These are phyloP conservation scores for cat (Felis catus) DNA, from an alignment of 2,113 vertebrate genomes.

Conservation along the genomic window DNA sequence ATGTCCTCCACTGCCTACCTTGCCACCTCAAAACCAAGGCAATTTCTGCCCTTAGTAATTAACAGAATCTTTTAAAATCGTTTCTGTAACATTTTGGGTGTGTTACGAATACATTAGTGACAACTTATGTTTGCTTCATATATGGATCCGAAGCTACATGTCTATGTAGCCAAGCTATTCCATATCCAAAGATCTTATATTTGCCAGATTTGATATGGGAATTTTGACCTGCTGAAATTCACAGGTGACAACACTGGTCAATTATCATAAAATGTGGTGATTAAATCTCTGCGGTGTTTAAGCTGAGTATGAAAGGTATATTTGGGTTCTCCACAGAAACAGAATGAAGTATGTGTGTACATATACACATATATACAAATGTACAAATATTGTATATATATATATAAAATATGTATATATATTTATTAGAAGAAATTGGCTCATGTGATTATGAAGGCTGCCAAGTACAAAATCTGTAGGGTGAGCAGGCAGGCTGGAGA, in stretches of 20 bases:
- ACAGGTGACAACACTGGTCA: not conserved
- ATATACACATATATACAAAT: not conserved
- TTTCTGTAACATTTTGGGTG: not conserved
- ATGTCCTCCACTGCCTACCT: fast-evolving
- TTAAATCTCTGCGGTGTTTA: not conserved
- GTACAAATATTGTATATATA: no score
- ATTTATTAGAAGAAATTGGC: not conserved
- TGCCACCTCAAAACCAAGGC: not conserved
- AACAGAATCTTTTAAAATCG: not conserved
- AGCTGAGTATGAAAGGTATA: not conserved
- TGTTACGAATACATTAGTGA: not conserved
- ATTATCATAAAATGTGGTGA: not conserved
- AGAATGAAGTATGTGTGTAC: not conserved
- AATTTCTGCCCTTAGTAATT: not conserved
- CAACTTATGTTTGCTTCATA: not conserved
- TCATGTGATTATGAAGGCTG: not conserved
- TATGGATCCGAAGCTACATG: not conserved
- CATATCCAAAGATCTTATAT: not conserved
- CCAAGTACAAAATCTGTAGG: not conserved
- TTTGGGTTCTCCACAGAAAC: not conserved
- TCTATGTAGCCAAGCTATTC: not conserved
- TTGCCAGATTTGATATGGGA: not conserved
- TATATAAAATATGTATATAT: no score
- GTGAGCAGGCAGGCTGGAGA: not conserved
- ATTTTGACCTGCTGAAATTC: not conserved